Evolutionary conservation across 1,140 invertebrate species (phyloP), one percentile per base, ranked within the genome.

Genomic region (Cheumatopsyche charites): DNA sequence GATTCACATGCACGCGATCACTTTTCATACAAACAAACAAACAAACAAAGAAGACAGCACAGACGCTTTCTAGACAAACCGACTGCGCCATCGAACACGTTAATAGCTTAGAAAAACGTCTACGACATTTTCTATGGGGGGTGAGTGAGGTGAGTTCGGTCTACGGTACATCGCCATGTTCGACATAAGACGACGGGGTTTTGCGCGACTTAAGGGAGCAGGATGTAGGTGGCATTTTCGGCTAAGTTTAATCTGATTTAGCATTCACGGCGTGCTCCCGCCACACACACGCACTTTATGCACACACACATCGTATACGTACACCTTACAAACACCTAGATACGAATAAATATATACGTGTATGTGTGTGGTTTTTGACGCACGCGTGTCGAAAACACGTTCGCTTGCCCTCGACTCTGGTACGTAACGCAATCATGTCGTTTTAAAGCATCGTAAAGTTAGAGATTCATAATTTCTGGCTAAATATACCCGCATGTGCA

Each of bases 161-260:
- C 29, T 29, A 47, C 36, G 15, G 6, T 55, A 36, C 25, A 43
- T 41, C 68, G 68, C 41, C 52, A 41, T 55, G 52, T 62, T 62
- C 41, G 58, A 61, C 41, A 62, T 62, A 62, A 70, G 68, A 70
- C 68, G 49, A 15, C 58, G 36, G 58, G 68, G 65, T 67, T 58
- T 55, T 55, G 67, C 12, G 66, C 17, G 63, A 66, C 63, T 66
- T 66, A 66, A 66, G 63, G 66, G 66, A 55, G 43, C 66, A 68
- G 66, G 66, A 68, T 68, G 49, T 68, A 68, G 73, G 73, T 47
- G 62, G 70, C 69, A 72, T 75, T 75, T 75, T 73, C 61, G 74
- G 68, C 68, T 66, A 72, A 69, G 72, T 73, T 68, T 76, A 76
- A 72, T 73, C 72, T 73, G 72, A 76, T 76, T 76, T 73, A 67